Percentiles rank a stretch among this genome's conserved stretches.
Evolutionary conservation across 2,113 vertebrate genomes (phyloP).

Genomic region (Spizaetus ornatus): DNA sequence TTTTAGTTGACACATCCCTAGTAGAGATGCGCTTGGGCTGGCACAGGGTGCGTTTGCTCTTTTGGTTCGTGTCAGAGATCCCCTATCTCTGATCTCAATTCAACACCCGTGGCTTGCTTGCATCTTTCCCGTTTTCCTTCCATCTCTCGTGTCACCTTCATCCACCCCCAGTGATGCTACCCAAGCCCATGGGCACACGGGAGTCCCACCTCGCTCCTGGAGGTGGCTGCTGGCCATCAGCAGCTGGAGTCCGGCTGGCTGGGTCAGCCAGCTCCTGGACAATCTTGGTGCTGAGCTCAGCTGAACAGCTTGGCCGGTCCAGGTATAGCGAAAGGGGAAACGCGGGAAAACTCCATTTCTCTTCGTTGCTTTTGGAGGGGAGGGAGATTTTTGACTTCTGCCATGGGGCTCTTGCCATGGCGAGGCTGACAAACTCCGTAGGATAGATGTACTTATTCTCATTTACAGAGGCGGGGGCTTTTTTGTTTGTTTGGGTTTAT

Average conservation of each 20-base stretch:
- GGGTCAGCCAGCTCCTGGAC: background rate
- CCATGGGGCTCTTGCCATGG: fast-evolving
- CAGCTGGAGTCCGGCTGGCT: background rate
- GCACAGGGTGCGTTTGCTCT: fast-evolving
- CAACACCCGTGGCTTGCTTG: background rate
- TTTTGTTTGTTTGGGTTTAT: background rate
- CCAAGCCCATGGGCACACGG: fast-evolving
- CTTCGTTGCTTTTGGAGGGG: background rate
- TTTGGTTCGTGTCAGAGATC: background rate
- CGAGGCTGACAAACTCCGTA: background rate
- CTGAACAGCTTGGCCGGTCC: background rate
- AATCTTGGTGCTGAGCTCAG: fast-evolving
- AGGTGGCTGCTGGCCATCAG: background rate
- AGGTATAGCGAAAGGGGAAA: background rate
- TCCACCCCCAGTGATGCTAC: no score
- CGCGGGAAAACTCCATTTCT: background rate
- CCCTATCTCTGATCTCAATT: background rate
- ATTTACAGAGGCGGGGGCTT: fast-evolving
- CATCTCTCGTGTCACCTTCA: background rate
- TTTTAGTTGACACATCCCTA: background rate
- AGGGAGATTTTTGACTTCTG: background rate
- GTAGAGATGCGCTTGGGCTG: background rate
- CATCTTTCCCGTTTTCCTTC: background rate
- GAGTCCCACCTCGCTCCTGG: background rate
- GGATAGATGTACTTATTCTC: background rate